These are phyloP conservation scores for Labeo rohita DNA, from an alignment of 2,113 vertebrate genomes.

Conservation along the genomic window DNA sequence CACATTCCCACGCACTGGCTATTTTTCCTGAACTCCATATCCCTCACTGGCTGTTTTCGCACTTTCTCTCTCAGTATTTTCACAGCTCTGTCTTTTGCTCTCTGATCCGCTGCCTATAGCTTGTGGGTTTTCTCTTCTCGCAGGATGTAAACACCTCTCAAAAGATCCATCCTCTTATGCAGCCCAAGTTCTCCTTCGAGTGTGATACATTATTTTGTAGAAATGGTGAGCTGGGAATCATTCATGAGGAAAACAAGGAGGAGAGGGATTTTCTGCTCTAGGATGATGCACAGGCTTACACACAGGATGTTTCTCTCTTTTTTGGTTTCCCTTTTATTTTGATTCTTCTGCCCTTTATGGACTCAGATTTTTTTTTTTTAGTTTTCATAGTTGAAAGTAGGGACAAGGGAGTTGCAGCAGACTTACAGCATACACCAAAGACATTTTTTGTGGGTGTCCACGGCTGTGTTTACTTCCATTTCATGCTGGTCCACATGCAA, in stretches of 20 bases:
- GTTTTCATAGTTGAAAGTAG: constrained; percentile 39
- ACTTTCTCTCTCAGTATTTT: not conserved
- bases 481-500: constrained; percentile 18
- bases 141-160: constrained; percentile 61
- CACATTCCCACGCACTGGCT: not conserved
- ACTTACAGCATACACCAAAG: constrained; percentile 57
- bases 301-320: constrained; percentile 51
- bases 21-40: constrained; percentile 13
- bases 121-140: constrained; percentile 14
- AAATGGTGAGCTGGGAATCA: constrained; percentile 46
- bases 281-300: constrained; percentile 32
- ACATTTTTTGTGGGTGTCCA: constrained; percentile 19
- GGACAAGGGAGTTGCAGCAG: constrained; percentile 58
- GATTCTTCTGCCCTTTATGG: constrained; percentile 41
- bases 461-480: not conserved
- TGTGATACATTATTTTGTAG: constrained; percentile 55
- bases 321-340: constrained; percentile 39
- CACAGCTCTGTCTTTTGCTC: constrained; percentile 10
- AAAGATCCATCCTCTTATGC: constrained; percentile 53
- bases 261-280: constrained; percentile 33
- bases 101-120: constrained; percentile 6
- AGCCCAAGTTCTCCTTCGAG: constrained; percentile 52
- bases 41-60: constrained; percentile 9
- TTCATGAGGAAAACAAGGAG: constrained; percentile 43
- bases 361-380: not conserved